Evolutionary conservation across 2,888 invertebrate species (phyloP).

Genomic region (Rhopalosiphum nymphaeae): DNA sequence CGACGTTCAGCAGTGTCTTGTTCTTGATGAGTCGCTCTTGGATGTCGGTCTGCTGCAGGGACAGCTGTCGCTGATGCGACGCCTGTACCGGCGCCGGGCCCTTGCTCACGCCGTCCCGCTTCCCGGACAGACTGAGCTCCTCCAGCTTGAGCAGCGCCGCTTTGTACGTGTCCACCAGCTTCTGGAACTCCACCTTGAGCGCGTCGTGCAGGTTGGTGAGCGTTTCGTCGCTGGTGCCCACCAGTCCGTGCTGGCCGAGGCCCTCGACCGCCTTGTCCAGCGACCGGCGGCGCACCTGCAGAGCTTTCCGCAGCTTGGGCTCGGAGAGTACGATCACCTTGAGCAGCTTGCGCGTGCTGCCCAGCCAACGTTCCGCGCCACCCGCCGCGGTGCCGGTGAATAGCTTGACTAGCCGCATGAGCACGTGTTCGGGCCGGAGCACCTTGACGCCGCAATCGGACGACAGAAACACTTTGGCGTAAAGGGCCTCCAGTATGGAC

Average conservation of each 20-base stretch:
- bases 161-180: conserved; percentile 88
- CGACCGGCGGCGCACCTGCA: conserved; percentile 79
- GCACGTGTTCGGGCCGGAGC: conserved; percentile 77
- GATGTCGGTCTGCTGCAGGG: conserved; percentile 86
- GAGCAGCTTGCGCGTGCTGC: conserved; percentile 71
- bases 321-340: conserved; percentile 73
- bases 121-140: conserved; percentile 75
- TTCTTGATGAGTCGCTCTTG: conserved; percentile 92
- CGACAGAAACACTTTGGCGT: conserved; percentile 73
- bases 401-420: conserved; percentile 88
- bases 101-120: conserved; percentile 69
- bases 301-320: conserved; percentile 74
- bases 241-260: conserved; percentile 87
- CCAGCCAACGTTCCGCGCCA: conserved; percentile 69
- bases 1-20: conserved; percentile 82
- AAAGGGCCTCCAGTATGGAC: conserved; percentile 86
- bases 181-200: conserved; percentile 83
- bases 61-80: conserved; percentile 89
- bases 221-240: conserved; percentile 73
- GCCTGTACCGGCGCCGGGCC: conserved; percentile 85
- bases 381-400: conserved; percentile 73
- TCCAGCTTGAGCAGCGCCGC: conserved; percentile 88
- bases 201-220: conserved; percentile 83
- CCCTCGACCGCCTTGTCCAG: conserved; percentile 89
- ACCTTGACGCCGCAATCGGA: conserved; percentile 71